phyloP scores from a whole-genome alignment of 1,140 invertebrate genomes.

The Neodiprion pinetum region DNA sequence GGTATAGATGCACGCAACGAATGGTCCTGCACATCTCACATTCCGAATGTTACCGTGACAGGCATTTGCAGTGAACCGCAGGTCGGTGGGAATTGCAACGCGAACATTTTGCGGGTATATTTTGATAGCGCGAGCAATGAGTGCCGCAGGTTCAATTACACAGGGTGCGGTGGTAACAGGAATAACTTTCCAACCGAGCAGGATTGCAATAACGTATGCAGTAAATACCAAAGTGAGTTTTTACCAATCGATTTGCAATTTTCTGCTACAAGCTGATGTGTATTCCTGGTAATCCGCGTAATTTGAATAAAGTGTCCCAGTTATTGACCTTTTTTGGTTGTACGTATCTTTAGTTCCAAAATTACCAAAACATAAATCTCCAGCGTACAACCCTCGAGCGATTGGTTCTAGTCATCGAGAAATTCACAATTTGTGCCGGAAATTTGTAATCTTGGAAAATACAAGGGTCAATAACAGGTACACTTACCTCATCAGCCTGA shows the following conservation, averaged over 20 bases:
- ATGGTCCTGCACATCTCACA: background rate
- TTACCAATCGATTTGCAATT: background rate
- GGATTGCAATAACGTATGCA: constrained; percentile 67
- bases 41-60: constrained; percentile 31
- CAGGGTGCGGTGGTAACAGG: constrained; percentile 77
- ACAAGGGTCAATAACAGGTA: too few species aligned
- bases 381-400: too few species aligned
- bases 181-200: constrained; percentile 74
- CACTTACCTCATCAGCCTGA: too few species aligned
- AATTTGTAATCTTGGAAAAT: too few species aligned
- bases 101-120: constrained; percentile 73
- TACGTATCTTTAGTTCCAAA: too few species aligned
- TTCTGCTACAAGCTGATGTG: too few species aligned
- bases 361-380: too few species aligned
- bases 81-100: constrained; percentile 70
- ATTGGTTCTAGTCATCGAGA: too few species aligned
- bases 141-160: constrained; percentile 78
- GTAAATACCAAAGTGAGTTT: constrained; percentile 52
- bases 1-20: constrained; percentile 1
- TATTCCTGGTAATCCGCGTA: too few species aligned
- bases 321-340: too few species aligned
- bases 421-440: too few species aligned
- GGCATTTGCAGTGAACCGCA: constrained; percentile 67
- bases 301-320: too few species aligned
- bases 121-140: constrained; percentile 71